Evolutionary conservation across 2,888 invertebrate species (phyloP), one percentile per base, ranked within the genome.

Genomic region (Parnassius orleans): DNA sequence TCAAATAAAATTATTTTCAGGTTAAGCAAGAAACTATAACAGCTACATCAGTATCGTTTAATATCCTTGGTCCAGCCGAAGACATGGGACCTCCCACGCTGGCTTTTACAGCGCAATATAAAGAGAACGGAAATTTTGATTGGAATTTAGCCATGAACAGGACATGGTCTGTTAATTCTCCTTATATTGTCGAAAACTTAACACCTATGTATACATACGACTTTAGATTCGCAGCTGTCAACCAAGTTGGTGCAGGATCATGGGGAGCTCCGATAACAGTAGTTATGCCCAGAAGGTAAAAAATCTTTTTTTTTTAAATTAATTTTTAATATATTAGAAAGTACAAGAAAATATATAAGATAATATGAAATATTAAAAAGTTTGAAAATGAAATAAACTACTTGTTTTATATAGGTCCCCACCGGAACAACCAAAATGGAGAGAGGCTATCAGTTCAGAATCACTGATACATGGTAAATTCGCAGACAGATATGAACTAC

Each of bases 41-140:
- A 0, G 97, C 98, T 0, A 97, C 97, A 5, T 96, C 97, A 10
- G 95, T 97, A 53, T 94, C 94, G 58, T 98, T 97, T 82, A 93
- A 93, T 54, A 94, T 98, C 57, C 90, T 94, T 2, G 95, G 95
- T 0, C 97, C 97, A 0, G 87, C 93, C 2, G 93, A 95, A 70
- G 94, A 95, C 68, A 93, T 95, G 63, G 97, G 97, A 11, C 90
- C 97, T 60, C 96, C 96, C 2, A 93, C 97, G 51, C 91, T 93
- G 63, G 94, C 95, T 0, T 95, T 94, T 75, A 93, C 93, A 12
- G 95, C 95, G 0, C 95, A 96, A 79, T 98, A 95, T 81, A 96
- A 95, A 77, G 94, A 95, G 68, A 93, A 94, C 58, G 86, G 90
- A 59, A 93, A 94, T 70, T 92, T 93, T 52, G 93, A 93, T 65